Percentiles rank a stretch among this genome's conserved stretches.
Conservation (phyloP, 2,888 invertebrate genomes). For the Drosophila emarginata region DNA sequence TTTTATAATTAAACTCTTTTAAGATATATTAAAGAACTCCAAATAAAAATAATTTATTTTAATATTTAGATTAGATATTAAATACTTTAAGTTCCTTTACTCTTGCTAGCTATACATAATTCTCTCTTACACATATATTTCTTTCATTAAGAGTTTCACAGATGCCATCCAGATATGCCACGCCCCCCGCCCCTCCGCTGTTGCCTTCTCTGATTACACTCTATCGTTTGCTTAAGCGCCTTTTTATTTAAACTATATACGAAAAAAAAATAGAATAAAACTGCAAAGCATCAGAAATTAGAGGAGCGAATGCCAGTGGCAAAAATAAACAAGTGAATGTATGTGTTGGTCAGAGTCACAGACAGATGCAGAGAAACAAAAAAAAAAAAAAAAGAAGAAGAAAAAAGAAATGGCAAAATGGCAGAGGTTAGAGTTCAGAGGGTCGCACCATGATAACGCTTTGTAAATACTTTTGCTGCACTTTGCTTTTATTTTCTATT, state of each 20-base stretch:
- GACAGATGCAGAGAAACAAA: background rate
- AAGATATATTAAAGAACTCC: too few relatives aligned
- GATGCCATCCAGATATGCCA: background rate
- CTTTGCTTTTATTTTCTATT: slow-evolving; percentile 42
- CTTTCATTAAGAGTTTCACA: slow-evolving; percentile 1
- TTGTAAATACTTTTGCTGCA: slow-evolving; percentile 77
- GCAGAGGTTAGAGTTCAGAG: slow-evolving; percentile 52
- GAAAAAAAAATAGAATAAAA: slow-evolving; percentile 34
- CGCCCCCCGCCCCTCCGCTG: background rate
- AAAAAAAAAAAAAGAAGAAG: slow-evolving; percentile 34
- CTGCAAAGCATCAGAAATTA: slow-evolving; percentile 66
- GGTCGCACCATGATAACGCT: slow-evolving; percentile 73
- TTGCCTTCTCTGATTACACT: slow-evolving; percentile 38
- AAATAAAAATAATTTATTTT: background rate
- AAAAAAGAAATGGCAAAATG: slow-evolving; percentile 1
- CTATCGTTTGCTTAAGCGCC: slow-evolving; percentile 56
- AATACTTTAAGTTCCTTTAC: background rate
- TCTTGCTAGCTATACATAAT: background rate
- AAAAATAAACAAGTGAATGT: slow-evolving; percentile 68
- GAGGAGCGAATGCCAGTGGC: slow-evolving; percentile 70
- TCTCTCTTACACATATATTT: background rate
- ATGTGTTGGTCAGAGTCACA: slow-evolving; percentile 45
- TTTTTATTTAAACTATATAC: slow-evolving; percentile 67
- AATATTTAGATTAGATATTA: background rate
- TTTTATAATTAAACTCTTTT: too few relatives aligned